Percentiles rank a stretch among this genome's conserved stretches.
These are phyloP conservation scores for Cryptocheilus praepositus DNA, from an alignment of 2,888 invertebrate genomes.

Conservation along the genomic window DNA sequence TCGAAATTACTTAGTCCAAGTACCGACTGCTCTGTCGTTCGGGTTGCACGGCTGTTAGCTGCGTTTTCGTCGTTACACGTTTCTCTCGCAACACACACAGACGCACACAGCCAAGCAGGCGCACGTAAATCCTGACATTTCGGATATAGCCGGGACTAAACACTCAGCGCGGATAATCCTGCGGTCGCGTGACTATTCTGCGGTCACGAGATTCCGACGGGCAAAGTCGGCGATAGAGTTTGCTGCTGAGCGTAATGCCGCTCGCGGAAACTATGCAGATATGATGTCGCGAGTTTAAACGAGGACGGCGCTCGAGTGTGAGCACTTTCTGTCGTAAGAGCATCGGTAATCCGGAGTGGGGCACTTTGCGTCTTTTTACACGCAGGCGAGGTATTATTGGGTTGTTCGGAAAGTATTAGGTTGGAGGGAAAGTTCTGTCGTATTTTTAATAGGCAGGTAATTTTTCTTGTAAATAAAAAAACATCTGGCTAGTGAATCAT, in stretches of 20 bases:
- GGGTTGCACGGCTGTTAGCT: too few species aligned
- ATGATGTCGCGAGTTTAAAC: neutral
- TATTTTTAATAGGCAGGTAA: too few species aligned
- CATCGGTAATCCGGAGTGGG: too few species aligned
- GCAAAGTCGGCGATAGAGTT: constrained; percentile 12
- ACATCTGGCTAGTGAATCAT: too few species aligned
- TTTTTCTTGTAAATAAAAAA: too few species aligned
- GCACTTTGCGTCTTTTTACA: too few species aligned
- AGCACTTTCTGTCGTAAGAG: too few species aligned
- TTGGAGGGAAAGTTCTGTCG: too few species aligned
- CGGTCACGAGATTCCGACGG: constrained; percentile 24
- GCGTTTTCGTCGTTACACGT: constrained; percentile 30
- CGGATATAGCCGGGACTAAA: constrained; percentile 5
- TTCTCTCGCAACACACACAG: constrained; percentile 1
- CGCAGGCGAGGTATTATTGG: too few species aligned
- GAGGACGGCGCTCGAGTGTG: neutral
- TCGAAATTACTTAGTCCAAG: too few species aligned
- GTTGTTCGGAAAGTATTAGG: too few species aligned
- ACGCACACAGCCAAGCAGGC: constrained; percentile 10
- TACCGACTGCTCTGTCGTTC: too few species aligned
- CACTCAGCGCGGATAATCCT: constrained; percentile 15
- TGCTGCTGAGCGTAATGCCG: neutral
- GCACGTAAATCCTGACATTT: constrained; percentile 12
- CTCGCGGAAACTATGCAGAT: constrained; percentile 13
- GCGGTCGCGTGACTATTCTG: constrained; percentile 23